Base-by-base conservation (phyloP, 2,888 invertebrate genomes). In the Petrolisthes cinctipes region DNA sequence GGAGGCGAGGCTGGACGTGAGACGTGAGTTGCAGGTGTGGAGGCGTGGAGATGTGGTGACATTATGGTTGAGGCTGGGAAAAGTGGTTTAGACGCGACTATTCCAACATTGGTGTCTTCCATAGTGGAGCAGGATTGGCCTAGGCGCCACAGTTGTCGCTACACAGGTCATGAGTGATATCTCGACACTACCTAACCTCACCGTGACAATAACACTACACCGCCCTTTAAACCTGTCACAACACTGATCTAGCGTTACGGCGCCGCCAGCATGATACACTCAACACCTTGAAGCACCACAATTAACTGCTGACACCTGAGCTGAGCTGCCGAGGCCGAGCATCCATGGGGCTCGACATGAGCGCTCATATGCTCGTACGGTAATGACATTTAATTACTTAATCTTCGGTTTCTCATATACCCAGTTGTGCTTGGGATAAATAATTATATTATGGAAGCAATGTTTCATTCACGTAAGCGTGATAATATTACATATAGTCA, bases 281-380 rank as follows among this genome's bases (percentile, higher is more conserved):
- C 37, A 37, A 37, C 14, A n/a, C 71, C 71, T 71, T 20, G 20
- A 17, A 71, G 3, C 1, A 14, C 71, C 71, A 71, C 71, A 71
- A 71, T 71, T n/a, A 71, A 71, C 71, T 71, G 20, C 71, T 71
- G 20, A 71, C 71, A 71, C 71, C 71, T 71, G 71, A 71, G 20
- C 20, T 71, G 71, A 71, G 37, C 37, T 37, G 37, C 37, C 37
- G 37, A 37, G 37, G 37, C 37, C 37, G 37, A 37, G 71, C 71
- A 71, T 14, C 71, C 71, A 71, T 71, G 71, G n/a, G 17, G 17
- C 61, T 61, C 61, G 61, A 61, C 61, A 11, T 9, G 61, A 71
- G n/a, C n/a, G 4, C 71, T 71, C 71, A 71, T 20, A 71, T 7
- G 7, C 14, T 71, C 71, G 71, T 71, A 71, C 71, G n/a, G 71